A percentile compares a stretch with the other conserved stretches of the same genome.
These are phyloP conservation scores for Holothuria glaberrima DNA, from an alignment of 35 echinoderm and acorn worm species.

Conservation along the genomic window DNA sequence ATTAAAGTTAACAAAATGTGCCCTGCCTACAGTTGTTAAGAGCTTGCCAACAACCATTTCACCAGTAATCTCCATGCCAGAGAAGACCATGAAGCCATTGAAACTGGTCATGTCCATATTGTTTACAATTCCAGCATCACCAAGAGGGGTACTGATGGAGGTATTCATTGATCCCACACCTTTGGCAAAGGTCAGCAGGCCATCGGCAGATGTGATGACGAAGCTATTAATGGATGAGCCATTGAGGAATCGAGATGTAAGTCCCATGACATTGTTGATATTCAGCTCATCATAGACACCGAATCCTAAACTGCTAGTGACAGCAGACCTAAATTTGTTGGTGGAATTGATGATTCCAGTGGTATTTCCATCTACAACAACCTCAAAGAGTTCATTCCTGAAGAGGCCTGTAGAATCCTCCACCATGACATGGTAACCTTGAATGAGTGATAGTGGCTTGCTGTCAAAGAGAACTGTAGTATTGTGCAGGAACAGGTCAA, in stretches of 20 bases:
- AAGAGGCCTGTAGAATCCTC: slow-evolving; percentile 57
- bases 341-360: slow-evolving; percentile 58
- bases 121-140: background rate
- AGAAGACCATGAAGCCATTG: slow-evolving; percentile 33
- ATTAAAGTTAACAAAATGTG: slow-evolving; percentile 29
- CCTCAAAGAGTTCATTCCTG: slow-evolving; percentile 12
- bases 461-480: background rate
- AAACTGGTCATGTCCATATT: background rate
- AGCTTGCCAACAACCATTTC: slow-evolving; percentile 16
- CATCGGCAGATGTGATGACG: background rate
- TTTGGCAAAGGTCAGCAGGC: background rate
- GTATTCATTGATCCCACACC: background rate
- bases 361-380: background rate
- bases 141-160: slow-evolving; percentile 3
- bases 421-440: slow-evolving; percentile 42
- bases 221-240: slow-evolving; percentile 37
- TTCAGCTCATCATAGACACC: background rate
- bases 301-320: slow-evolving; percentile 24
- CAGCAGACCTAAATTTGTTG: slow-evolving; percentile 8
- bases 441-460: background rate
- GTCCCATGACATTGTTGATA: background rate
- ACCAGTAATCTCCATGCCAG: background rate
- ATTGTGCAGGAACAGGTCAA: slow-evolving; percentile 50
- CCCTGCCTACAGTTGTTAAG: background rate
- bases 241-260: slow-evolving; percentile 15